A percentile compares a stretch with the other conserved stretches of the same genome.
phyloP scores from a whole-genome alignment of 2,888 invertebrate species.

The Stenotaenia linearis region DNA sequence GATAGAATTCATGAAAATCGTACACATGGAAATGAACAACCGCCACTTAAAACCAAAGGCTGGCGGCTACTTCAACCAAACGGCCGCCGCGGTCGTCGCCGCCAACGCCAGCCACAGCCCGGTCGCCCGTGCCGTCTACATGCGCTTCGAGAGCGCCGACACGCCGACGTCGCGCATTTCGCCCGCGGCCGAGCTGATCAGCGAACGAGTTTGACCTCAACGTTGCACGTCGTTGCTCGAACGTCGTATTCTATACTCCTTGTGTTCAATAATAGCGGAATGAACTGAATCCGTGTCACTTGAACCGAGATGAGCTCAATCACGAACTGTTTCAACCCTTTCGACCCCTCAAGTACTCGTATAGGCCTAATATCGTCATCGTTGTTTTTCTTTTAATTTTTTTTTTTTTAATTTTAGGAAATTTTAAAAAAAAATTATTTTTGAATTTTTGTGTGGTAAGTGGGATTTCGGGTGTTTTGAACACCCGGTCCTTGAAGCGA shows the following conservation, averaged over 20 bases:
- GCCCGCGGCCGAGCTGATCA: conserved; percentile 41
- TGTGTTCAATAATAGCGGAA: too few relatives aligned
- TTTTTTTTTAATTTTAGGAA: too few relatives aligned
- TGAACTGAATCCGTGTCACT: too few relatives aligned
- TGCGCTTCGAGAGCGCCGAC: conserved; percentile 41
- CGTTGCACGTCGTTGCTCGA: not conserved
- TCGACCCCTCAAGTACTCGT: not conserved
- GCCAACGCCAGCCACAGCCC: conserved; percentile 39
- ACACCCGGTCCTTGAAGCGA: not conserved
- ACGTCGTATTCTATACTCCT: not conserved
- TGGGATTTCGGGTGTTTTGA: not conserved
- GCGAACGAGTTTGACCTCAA: conserved; percentile 39
- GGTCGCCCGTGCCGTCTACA: conserved; percentile 41
- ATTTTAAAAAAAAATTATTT: too few relatives aligned
- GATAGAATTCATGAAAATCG: conserved; percentile 89
- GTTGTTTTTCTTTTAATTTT: not conserved
- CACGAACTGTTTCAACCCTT: not conserved
- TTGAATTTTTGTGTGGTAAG: not conserved
- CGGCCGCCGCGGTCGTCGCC: conserved; percentile 11
- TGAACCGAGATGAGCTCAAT: not conserved
- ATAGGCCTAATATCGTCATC: not conserved
- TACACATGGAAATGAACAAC: conserved; percentile 89
- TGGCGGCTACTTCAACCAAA: conserved; percentile 66
- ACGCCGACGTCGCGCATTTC: conserved; percentile 40
- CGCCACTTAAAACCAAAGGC: conserved; percentile 76